Conservation (phyloP, 2,888 invertebrate genomes). For the Dryobotodes eremita region DNA sequence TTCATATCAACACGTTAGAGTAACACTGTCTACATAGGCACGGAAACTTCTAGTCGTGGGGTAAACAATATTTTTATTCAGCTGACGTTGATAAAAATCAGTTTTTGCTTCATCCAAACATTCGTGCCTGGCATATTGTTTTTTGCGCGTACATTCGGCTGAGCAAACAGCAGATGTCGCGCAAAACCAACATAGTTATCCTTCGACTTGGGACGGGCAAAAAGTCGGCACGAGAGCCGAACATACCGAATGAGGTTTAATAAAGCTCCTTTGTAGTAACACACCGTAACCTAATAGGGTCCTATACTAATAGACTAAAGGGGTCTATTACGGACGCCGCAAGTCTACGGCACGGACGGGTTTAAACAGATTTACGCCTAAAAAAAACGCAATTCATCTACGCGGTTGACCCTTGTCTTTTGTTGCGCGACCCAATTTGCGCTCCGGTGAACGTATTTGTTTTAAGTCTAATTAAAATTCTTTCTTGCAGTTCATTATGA, state of each 20-base stretch:
- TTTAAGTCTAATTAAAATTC: slow-evolving; percentile 81
- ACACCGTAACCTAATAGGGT: slow-evolving; percentile 84
- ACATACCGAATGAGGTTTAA: slow-evolving; percentile 78
- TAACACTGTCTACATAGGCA: slow-evolving; percentile 52
- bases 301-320: slow-evolving; percentile 87
- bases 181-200: slow-evolving; percentile 84
- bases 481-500: slow-evolving; percentile 77
- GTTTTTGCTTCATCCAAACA: slow-evolving; percentile 77
- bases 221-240: slow-evolving; percentile 75
- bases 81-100: slow-evolving; percentile 81
- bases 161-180: slow-evolving; percentile 82
- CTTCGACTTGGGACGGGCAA: slow-evolving; percentile 74
- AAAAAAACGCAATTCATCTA: slow-evolving; percentile 78
- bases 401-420: slow-evolving; percentile 81
- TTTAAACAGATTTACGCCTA: slow-evolving; percentile 84
- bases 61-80: slow-evolving; percentile 70
- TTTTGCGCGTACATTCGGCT: slow-evolving; percentile 81
- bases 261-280: slow-evolving; percentile 84
- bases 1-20: slow-evolving; percentile 60
- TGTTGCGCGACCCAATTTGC: slow-evolving; percentile 79
- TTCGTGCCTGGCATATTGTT: slow-evolving; percentile 78
- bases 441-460: slow-evolving; percentile 77
- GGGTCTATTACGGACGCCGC: slow-evolving; percentile 75
- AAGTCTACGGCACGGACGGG: slow-evolving; percentile 78
- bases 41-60: slow-evolving; percentile 53